Evolutionary conservation across 2,888 invertebrate species (phyloP).

Genomic region (Drosophila cognata): DNA sequence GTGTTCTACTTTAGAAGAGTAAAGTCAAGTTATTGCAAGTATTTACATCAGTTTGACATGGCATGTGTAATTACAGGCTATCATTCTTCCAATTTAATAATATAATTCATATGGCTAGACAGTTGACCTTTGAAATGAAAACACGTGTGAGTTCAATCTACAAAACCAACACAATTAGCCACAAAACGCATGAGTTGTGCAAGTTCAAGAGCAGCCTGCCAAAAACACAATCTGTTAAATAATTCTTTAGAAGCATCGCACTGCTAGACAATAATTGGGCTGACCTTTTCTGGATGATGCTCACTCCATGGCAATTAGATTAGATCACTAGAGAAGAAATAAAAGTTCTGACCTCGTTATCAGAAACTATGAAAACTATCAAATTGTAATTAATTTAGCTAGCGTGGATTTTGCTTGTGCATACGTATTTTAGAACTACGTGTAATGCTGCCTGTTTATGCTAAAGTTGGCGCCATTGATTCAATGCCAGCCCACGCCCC

Average conservation of each 20-base stretch:
- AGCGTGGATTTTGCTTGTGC: constrained; percentile 13
- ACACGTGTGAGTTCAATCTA: constrained; percentile 7
- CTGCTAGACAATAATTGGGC: constrained; percentile 52
- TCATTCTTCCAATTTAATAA: background rate
- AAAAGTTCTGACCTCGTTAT: constrained; percentile 43
- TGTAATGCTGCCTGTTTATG: constrained; percentile 55
- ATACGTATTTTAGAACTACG: constrained; percentile 2
- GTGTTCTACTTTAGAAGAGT: background rate
- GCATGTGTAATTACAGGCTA: background rate
- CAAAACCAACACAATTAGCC: constrained; percentile 14
- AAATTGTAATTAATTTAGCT: constrained; percentile 50
- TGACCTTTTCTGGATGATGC: constrained; percentile 36
- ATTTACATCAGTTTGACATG: background rate
- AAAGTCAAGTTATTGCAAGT: background rate
- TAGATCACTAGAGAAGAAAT: constrained; percentile 8
- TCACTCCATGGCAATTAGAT: constrained; percentile 57
- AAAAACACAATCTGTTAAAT: constrained; percentile 45
- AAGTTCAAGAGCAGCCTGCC: constrained; percentile 66
- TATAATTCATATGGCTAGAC: background rate
- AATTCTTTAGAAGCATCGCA: constrained; percentile 19
- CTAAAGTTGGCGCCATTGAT: constrained; percentile 62
- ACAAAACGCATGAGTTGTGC: constrained; percentile 48
- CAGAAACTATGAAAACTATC: constrained; percentile 30
- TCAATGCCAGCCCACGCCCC: constrained; percentile 52
- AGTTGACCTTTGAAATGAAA: constrained; percentile 22